Evolutionary conservation across 2,888 invertebrate genomes (phyloP).

Genomic region (Tanytarsus gracilentus): DNA sequence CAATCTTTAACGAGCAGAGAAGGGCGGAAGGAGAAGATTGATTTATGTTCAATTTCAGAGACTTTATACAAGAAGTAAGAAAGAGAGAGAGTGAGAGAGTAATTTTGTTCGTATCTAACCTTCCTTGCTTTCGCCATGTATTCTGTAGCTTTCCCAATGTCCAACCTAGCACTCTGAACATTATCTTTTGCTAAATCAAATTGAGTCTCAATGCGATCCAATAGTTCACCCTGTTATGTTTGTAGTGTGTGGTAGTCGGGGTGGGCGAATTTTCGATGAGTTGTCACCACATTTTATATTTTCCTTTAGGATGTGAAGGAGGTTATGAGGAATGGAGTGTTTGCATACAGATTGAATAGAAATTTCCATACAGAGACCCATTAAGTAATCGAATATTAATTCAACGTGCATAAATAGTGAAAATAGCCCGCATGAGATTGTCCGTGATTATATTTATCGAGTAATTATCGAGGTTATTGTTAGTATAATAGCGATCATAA

Average conservation of each 20-base stretch:
- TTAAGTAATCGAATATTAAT: too few relatives aligned
- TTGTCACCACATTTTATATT: too few relatives aligned
- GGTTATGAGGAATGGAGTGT: too few relatives aligned
- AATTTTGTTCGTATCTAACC: constrained; percentile 45
- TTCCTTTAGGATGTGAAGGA: too few relatives aligned
- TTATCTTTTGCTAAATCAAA: constrained; percentile 78
- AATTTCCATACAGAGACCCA: too few relatives aligned
- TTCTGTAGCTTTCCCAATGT: constrained; percentile 68
- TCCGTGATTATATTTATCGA: too few relatives aligned
- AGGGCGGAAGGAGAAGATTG: not conserved
- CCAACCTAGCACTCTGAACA: constrained; percentile 68
- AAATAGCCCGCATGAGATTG: too few relatives aligned
- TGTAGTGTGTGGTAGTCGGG: constrained; percentile 25
- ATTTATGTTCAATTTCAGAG: not conserved
- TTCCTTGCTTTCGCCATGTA: constrained; percentile 83
- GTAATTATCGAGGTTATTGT: too few relatives aligned
- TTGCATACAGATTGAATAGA: too few relatives aligned
- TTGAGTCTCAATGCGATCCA: constrained; percentile 90
- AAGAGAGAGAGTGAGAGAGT: constrained; percentile 35
- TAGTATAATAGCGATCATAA: too few relatives aligned
- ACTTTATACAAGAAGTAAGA: constrained; percentile 39
- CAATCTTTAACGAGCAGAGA: constrained; percentile 40
- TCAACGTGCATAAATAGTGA: too few relatives aligned
- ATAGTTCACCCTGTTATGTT: constrained; percentile 75
- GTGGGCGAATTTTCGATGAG: too few relatives aligned